Percentiles rank a stretch among this genome's conserved stretches.
Conservation (phyloP, 1,140 invertebrate genomes). For the Microplitis mediator region DNA sequence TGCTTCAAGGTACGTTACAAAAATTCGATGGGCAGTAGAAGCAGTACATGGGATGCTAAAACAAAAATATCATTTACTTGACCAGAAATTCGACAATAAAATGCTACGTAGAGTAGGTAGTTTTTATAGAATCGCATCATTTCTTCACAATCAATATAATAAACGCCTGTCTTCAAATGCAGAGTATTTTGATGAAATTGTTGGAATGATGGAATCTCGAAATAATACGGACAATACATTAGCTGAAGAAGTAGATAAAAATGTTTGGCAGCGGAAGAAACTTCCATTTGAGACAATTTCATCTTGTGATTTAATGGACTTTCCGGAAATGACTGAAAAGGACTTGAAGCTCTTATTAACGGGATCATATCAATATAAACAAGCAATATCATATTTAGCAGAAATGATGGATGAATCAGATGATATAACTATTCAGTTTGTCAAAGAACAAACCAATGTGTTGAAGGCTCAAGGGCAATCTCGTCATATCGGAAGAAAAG, state of each 20-base stretch:
- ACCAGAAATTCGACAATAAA: conserved; percentile 35
- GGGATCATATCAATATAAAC: conserved; percentile 32
- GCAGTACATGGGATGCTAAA: conserved; percentile 38
- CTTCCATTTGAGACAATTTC: conserved; percentile 30
- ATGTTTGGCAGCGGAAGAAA: conserved; percentile 9
- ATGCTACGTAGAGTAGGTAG: conserved; percentile 17
- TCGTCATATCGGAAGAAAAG: too few relatives aligned
- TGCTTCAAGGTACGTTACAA: conserved; percentile 34
- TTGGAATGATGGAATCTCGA: too few relatives aligned
- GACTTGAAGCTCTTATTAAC: conserved; percentile 32
- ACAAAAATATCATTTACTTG: conserved; percentile 35
- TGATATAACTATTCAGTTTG: background rate
- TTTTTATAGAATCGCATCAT: conserved; percentile 34
- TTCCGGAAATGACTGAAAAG: conserved; percentile 22
- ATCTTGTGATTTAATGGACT: conserved; percentile 24
- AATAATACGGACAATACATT: conserved; percentile 18
- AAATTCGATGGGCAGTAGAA: conserved; percentile 46
- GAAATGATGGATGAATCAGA: conserved; percentile 28
- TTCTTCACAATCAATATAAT: conserved; percentile 35
- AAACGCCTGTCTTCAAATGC: conserved; percentile 36
- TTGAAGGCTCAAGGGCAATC: too few relatives aligned
- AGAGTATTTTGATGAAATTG: conserved; percentile 23
- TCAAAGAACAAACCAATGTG: too few relatives aligned
- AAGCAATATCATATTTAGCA: conserved; percentile 34
- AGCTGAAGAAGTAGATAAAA: conserved; percentile 31